Base-by-base conservation (phyloP, 1,140 invertebrate species). In the Musca vetustissima region DNA sequence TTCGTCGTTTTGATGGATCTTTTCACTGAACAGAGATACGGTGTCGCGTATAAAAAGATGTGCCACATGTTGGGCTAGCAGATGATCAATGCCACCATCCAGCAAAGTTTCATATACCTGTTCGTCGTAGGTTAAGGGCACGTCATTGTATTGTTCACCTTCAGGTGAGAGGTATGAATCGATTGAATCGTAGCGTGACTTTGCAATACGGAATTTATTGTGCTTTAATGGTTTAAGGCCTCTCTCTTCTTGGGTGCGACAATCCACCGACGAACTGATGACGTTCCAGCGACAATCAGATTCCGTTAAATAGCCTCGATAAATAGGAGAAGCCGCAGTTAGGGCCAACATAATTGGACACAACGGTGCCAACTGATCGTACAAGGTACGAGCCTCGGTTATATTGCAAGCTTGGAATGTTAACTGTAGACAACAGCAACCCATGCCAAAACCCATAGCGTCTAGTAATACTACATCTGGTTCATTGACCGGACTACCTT, bases 21-120 rank as follows among this genome's bases (percentile, higher is more conserved):
- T 98, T 83, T 99, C 98, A 47, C 90, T 92, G 85, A 98, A 99
- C 25, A 99, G 85, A 17, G 95, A 95, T 0, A 99, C 92, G 0
- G 97, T 93, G 84, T 99, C 98, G 50, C 98, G 87, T 70, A 99
- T 99, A 82, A 99, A 99, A 57, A 99, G 87, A 86, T 99, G 98
- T 48, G 98, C 96, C 71, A 99, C 89, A 82, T 99, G 98, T 83
- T 94, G 89, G 11, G 97, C 94, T 69, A 99, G 84, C 50, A 94
- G 85, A 77, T 92, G 90, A 85, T 98, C 96, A 71, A 99, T 95
- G 67, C 91, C 95, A 77, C 91, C 93, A 61, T 93, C 90, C 21
- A 90, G 80, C 24, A 99, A 87, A 72, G 93, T 88, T 47, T 92
- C 83, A 79, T 93, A 81, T 68, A 97, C 89, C 2, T 89, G 86